These are phyloP conservation scores for Argopecten irradians DNA, from an alignment of 1,140 invertebrate species.

Conservation along the genomic window DNA sequence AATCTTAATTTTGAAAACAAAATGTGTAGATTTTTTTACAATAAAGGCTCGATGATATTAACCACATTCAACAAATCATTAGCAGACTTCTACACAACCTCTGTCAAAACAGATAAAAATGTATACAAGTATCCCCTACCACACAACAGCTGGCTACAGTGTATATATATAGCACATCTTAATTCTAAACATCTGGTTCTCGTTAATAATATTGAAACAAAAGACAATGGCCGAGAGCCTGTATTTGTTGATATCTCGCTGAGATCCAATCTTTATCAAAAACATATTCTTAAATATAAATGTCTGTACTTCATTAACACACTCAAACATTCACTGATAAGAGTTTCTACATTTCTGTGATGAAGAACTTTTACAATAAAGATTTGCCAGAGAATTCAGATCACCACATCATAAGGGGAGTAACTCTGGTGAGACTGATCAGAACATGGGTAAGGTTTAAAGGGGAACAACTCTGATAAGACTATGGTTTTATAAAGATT, in stretches of 20 bases:
- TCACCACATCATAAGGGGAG: not conserved
- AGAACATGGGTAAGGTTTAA: not conserved
- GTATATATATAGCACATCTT: not conserved
- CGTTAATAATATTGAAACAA: not conserved
- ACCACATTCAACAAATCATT: not conserved
- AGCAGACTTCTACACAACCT: not conserved
- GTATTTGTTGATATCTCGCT: not conserved
- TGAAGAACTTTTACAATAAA: not conserved
- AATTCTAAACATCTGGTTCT: slow-evolving; percentile 2
- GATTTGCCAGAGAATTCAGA: not conserved
- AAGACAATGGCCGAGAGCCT: not conserved
- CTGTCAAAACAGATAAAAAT: not conserved
- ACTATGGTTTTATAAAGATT: not conserved
- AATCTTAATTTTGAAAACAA: no score
- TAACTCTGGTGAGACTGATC: not conserved
- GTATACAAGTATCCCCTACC: not conserved
- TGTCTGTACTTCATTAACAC: not conserved
- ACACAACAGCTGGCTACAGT: not conserved
- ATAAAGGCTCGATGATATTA: not conserved
- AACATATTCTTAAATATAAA: not conserved
- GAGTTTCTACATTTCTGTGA: not conserved
- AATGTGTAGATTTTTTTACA: not conserved
- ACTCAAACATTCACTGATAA: not conserved
- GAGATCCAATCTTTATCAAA: not conserved
- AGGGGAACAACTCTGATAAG: not conserved